Conservation (phyloP, 2,113 vertebrate species). For the Camarhynchus parvulus region DNA sequence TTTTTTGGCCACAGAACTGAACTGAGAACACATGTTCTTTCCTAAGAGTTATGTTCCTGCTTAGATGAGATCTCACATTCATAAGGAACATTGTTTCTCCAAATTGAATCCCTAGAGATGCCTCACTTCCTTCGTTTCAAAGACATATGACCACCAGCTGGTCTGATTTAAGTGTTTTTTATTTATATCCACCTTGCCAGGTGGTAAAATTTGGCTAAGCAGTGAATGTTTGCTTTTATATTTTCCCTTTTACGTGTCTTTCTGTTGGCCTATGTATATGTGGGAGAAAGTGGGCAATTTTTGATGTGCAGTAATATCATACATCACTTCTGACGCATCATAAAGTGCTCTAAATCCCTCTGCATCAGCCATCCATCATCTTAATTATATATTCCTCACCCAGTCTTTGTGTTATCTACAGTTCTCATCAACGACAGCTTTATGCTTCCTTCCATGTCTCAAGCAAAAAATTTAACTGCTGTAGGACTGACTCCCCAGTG, state of each 20-base stretch:
- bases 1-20: slow-evolving; percentile 41
- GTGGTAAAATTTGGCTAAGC: neutral
- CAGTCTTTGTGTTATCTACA: neutral
- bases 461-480: neutral
- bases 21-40: neutral
- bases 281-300: neutral
- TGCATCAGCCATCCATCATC: neutral
- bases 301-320: neutral
- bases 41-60: neutral
- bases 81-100: neutral
- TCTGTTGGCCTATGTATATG: neutral
- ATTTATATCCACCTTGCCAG: neutral
- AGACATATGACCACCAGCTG: slow-evolving; percentile 14
- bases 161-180: neutral
- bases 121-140: slow-evolving; percentile 8
- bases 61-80: neutral
- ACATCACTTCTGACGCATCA: neutral
- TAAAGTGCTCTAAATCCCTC: neutral
- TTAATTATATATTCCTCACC: neutral
- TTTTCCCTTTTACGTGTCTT: neutral
- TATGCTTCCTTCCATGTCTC: neutral
- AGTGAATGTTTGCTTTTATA: neutral
- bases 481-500: neutral
- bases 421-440: neutral
- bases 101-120: neutral